Evolutionary conservation across 2,888 invertebrate genomes (phyloP).

Genomic region (Plagodis pulveraria): DNA sequence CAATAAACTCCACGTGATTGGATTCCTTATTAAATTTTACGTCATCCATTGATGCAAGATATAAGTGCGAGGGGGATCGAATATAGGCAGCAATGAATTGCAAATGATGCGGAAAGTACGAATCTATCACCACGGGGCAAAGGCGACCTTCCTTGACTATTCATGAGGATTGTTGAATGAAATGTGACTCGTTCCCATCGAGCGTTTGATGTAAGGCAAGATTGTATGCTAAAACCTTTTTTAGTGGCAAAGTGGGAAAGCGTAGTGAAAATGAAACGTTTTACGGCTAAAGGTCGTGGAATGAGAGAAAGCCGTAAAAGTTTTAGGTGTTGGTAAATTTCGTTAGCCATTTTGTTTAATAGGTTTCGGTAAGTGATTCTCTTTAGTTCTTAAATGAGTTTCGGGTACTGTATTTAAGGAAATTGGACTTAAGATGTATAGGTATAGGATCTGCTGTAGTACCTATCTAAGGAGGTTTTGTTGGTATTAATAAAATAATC

Average conservation of each 20-base stretch:
- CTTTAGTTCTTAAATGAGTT: constrained; percentile 19
- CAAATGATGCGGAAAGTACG: constrained; percentile 26
- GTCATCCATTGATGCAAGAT: constrained; percentile 29
- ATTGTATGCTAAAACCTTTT: constrained; percentile 34
- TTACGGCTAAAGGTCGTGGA: constrained; percentile 25
- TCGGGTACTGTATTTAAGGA: constrained; percentile 12
- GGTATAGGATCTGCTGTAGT: neutral
- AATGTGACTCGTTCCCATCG: constrained; percentile 32
- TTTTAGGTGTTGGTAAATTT: constrained; percentile 21
- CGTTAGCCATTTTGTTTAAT: constrained; percentile 13
- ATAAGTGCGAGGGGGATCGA: constrained; percentile 8
- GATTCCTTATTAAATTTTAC: constrained; percentile 3
- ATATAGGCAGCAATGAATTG: constrained; percentile 32
- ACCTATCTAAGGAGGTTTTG: too few relatives aligned
- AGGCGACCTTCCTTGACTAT: constrained; percentile 47
- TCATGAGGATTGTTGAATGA: constrained; percentile 52
- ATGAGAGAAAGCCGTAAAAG: constrained; percentile 22
- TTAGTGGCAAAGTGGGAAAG: constrained; percentile 26
- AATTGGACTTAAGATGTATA: constrained; percentile 8
- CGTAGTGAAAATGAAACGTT: constrained; percentile 29
- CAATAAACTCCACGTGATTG: constrained; percentile 28
- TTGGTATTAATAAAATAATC: too few relatives aligned
- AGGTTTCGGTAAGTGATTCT: constrained; percentile 18
- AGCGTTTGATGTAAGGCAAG: constrained; percentile 20
- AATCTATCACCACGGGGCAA: constrained; percentile 40